Percentiles rank a stretch among this genome's conserved stretches.
Conservation (phyloP, 2,797 vertebrate species). For the Phaenicophaeus curvirostris region DNA sequence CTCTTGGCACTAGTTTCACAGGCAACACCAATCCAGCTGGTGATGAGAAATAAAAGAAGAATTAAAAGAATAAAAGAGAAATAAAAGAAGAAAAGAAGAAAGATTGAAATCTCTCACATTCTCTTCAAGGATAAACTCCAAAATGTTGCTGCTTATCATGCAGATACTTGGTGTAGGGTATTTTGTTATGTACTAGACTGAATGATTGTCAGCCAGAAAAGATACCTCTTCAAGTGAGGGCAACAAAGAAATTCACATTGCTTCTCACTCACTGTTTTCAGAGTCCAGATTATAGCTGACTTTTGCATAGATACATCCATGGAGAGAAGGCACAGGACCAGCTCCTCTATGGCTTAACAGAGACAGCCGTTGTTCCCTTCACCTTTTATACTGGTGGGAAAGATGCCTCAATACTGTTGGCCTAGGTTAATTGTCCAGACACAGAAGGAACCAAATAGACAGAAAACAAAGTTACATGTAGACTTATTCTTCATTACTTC, state of each 20-base stretch:
- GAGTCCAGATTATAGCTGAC: neutral
- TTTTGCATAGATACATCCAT: neutral
- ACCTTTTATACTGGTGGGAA: neutral
- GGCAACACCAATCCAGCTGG: neutral
- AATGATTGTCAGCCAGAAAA: neutral
- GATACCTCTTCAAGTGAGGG: too few species aligned
- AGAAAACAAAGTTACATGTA: neutral
- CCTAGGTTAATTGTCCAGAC: neutral
- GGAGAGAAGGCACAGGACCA: neutral
- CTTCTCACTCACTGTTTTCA: neutral
- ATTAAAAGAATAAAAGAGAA: too few species aligned
- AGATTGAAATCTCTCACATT: neutral
- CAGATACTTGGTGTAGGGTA: neutral
- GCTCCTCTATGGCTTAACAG: neutral
- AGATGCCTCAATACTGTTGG: neutral
- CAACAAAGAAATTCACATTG: neutral
- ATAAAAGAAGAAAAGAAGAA: too few species aligned
- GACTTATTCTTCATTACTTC: neutral
- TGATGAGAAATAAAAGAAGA: neutral
- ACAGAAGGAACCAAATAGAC: neutral
- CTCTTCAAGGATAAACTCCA: neutral
- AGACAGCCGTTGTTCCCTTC: neutral
- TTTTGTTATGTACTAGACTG: neutral
- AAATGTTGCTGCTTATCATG: neutral
- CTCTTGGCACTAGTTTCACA: neutral